Base-by-base conservation (phyloP, 2,888 invertebrate species). In the Leptinotarsa juncta region DNA sequence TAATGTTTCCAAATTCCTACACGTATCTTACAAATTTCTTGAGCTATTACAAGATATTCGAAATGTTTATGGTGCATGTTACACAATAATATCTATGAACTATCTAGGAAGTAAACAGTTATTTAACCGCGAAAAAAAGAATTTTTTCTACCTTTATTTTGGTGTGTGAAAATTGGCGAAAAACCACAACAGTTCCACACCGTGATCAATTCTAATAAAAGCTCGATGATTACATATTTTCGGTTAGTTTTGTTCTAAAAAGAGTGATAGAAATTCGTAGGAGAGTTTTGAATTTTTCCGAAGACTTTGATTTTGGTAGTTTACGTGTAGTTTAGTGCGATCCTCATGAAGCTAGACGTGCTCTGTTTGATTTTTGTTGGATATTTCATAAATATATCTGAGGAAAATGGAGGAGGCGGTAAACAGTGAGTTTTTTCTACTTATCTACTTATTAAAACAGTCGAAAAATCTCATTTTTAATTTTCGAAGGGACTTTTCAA, bases 341-440 rank as follows among this genome's bases (percentile, higher is more conserved):
- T 50, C 60, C 14, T 60, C 26, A 70, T 70, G 70, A 57, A 70
- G 70, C 50, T 60, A 48, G 60, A 70, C 60, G 62, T 60, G 55
- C 5, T 70, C n/a, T 60, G 60, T 26, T 70, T 70, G 60, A 5
- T 70, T 70, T 62, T 70, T 14, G 3, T 70, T 62, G 70, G 70
- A 70, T 70, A 70, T 55, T 55, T 32, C 16, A 18, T 70, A 16
- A 16, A 67, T 18, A 18, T 49, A 16, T 50, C 42, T 51, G 50
- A 71, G 26, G 62, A n/a, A 7, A 15, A 23, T n/a, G 71, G 50
- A 12, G 53, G 51, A 20, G 18, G 53, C 12, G 18, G 53, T 4
- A 72, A 72, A 55, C 68, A 72, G 48, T 67, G 12, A 72, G 57
- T 60, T 48, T 51, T 16, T 26, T 73, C 53, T 51, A 49, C 15